Percentiles rank a stretch among this genome's conserved stretches.
Conservation (phyloP, 2,888 invertebrate genomes). For the Neoscelio sp. region DNA sequence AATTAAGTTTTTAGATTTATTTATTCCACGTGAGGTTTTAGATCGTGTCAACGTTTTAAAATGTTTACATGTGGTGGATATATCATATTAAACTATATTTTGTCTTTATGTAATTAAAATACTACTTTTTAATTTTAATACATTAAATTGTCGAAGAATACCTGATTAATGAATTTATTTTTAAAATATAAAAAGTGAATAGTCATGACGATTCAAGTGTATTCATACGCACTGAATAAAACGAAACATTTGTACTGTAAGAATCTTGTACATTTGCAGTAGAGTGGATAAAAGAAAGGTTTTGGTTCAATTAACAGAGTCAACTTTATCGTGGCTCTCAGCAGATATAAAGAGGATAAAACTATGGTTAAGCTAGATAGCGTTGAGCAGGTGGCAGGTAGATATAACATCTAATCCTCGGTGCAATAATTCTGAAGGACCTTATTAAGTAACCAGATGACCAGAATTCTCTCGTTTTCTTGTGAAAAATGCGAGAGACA, state of each 20-base stretch:
- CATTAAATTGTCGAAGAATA: neutral
- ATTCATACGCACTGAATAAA: constrained; percentile 39
- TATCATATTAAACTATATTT: no score
- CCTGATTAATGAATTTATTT: constrained; percentile 18
- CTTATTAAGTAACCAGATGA: constrained; percentile 64
- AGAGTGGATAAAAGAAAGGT: constrained; percentile 55
- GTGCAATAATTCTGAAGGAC: constrained; percentile 60
- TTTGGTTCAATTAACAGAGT: constrained; percentile 64
- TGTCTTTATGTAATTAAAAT: no score
- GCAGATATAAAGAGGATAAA: constrained; percentile 62
- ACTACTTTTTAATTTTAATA: neutral
- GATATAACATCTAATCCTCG: constrained; percentile 65
- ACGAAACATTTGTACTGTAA: constrained; percentile 36
- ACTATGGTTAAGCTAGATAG: constrained; percentile 54
- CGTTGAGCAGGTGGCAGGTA: constrained; percentile 63
- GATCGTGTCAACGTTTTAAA: no score
- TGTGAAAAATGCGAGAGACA: constrained; percentile 58
- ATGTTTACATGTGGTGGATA: no score
- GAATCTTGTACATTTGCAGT: constrained; percentile 41
- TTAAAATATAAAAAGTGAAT: constrained; percentile 26
- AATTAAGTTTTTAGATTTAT: no score
- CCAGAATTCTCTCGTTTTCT: constrained; percentile 60
- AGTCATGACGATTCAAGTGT: constrained; percentile 29
- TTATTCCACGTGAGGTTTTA: no score
- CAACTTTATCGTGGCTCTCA: constrained; percentile 58